These are phyloP conservation scores for Chrysomallon squamiferum DNA, from an alignment of 1,140 invertebrate species.

Conservation along the genomic window DNA sequence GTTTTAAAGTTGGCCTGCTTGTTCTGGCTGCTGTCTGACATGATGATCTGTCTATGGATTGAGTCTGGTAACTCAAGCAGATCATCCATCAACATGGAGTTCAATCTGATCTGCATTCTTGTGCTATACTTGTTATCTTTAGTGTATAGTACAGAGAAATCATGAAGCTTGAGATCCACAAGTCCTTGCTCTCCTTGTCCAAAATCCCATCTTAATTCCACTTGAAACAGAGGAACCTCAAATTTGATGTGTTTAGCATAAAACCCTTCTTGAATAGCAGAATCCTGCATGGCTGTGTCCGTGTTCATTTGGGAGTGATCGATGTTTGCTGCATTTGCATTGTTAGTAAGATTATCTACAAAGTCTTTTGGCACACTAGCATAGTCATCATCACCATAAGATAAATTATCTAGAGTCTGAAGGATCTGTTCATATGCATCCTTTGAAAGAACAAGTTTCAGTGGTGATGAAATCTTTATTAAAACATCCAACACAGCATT, in stretches of 20 bases:
- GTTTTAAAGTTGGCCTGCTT: constrained; percentile 44
- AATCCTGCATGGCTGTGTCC: not conserved
- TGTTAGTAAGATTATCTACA: not conserved
- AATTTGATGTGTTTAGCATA: constrained; percentile 51
- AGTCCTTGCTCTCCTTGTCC: constrained; percentile 57
- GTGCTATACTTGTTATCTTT: constrained; percentile 73
- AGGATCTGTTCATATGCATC: constrained; percentile 88
- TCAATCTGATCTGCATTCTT: constrained; percentile 76
- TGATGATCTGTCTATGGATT: constrained; percentile 77
- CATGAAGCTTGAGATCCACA: constrained; percentile 82
- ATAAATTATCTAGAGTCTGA: constrained; percentile 69
- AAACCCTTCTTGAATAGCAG: constrained; percentile 15
- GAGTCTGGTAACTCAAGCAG: constrained; percentile 78
- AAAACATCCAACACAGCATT: constrained; percentile 68
- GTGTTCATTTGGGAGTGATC: not conserved
- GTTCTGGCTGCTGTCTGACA: constrained; percentile 65
- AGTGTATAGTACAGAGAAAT: constrained; percentile 80
- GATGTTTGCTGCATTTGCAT: too few relatives aligned
- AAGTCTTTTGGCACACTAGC: not conserved
- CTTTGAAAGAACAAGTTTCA: constrained; percentile 84
- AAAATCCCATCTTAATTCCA: constrained; percentile 61
- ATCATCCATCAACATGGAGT: constrained; percentile 88
- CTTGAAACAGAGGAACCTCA: constrained; percentile 61
- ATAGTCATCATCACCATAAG: constrained; percentile 34
- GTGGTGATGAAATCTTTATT: constrained; percentile 80